phyloP scores from a whole-genome alignment of 2,113 vertebrate genomes.

The Hemibagrus wyckioides region DNA sequence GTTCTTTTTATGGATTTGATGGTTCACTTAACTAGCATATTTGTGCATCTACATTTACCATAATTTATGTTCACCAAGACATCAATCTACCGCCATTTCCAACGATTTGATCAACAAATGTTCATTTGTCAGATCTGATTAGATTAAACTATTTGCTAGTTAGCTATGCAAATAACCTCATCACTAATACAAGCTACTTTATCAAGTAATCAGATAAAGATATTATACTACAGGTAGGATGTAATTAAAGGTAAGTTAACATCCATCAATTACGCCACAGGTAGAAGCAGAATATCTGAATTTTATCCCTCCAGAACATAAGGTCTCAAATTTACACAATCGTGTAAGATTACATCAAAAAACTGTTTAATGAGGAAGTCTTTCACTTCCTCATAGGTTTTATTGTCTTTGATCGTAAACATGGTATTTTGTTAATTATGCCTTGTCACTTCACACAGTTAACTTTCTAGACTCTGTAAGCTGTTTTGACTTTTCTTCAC shows the following conservation, averaged over 20 bases:
- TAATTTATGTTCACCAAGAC: not conserved
- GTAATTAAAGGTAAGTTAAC: not conserved
- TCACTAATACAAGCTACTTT: not conserved
- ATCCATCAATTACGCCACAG: not conserved
- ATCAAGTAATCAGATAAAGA: not conserved
- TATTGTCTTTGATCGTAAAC: not conserved
- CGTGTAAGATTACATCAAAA: not conserved
- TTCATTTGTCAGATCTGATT: not conserved
- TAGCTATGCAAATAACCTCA: not conserved
- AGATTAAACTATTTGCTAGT: not conserved
- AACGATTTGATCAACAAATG: not conserved
- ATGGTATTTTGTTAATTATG: not conserved
- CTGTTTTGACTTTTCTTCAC: not conserved
- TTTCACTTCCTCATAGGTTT: not conserved
- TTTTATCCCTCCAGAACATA: not conserved
- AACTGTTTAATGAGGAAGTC: not conserved
- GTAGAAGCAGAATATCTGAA: not conserved
- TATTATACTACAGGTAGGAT: not conserved
- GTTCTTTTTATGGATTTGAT: not conserved
- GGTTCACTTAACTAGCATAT: not conserved
- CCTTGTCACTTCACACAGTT: not conserved
- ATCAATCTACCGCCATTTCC: not conserved
- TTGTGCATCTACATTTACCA: not conserved
- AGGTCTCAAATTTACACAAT: not conserved
- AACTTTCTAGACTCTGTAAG: too few relatives aligned